These are phyloP conservation scores for Lutjanus campechanus DNA, from an alignment of 2,797 vertebrate genomes.

Conservation along the genomic window DNA sequence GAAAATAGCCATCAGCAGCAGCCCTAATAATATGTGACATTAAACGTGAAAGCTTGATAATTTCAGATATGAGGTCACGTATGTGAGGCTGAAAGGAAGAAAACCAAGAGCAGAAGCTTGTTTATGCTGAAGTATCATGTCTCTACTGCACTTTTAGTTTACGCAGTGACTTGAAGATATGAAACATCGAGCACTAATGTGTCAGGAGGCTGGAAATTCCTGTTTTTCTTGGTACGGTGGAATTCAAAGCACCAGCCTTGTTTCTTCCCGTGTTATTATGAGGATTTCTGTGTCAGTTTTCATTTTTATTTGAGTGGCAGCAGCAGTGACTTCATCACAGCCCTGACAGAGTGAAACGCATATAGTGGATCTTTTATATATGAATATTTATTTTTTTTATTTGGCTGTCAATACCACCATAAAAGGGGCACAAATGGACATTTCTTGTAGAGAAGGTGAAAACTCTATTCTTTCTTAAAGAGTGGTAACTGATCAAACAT, in stretches of 20 bases:
- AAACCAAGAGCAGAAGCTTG: too few relatives aligned
- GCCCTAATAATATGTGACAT: too few relatives aligned
- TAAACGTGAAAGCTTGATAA: conserved; percentile 1
- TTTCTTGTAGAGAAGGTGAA: background rate
- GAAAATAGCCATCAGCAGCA: too few relatives aligned
- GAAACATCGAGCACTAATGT: background rate
- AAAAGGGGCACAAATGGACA: background rate
- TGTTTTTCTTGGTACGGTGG: background rate
- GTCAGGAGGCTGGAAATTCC: conserved; percentile 35
- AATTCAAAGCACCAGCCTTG: background rate
- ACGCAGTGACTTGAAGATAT: background rate
- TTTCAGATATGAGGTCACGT: background rate
- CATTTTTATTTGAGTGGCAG: background rate
- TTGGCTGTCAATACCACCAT: background rate
- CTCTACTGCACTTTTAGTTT: background rate
- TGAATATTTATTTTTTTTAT: background rate
- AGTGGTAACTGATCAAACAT: background rate
- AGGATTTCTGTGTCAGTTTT: conserved; percentile 16
- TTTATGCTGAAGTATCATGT: too few relatives aligned
- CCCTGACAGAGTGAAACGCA: background rate
- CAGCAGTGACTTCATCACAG: background rate
- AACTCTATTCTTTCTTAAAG: background rate
- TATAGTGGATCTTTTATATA: background rate
- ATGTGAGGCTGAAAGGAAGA: too few relatives aligned
- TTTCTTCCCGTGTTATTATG: conserved; percentile 8